Percentiles rank a stretch among this genome's conserved stretches.
These are phyloP conservation scores for Nannoperca australis DNA, from an alignment of 2,797 vertebrate genomes.

Conservation along the genomic window DNA sequence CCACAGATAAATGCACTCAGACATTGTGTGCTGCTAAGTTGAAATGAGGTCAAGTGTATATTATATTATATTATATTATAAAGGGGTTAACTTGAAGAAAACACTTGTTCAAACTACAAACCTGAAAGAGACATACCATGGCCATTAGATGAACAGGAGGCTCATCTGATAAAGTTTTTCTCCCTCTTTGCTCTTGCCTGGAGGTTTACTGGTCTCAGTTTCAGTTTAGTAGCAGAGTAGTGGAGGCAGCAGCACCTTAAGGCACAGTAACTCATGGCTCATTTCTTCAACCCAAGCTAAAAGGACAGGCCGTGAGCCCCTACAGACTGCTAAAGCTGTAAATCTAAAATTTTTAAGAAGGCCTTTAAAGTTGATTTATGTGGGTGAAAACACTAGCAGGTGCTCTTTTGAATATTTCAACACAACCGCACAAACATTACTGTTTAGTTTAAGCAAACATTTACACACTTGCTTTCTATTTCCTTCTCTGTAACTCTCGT, in stretches of 20 bases:
- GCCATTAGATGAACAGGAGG: not conserved
- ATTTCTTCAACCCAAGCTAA: too few species aligned
- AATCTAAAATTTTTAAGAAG: not conserved
- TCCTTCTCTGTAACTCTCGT: slow-evolving; percentile 11
- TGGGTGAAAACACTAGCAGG: slow-evolving; percentile 27
- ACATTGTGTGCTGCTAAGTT: not conserved
- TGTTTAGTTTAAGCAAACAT: slow-evolving; percentile 76
- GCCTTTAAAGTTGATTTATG: slow-evolving; percentile 16
- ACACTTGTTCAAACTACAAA: not conserved
- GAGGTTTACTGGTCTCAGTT: slow-evolving; percentile 54
- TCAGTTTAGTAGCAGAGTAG: slow-evolving; percentile 7
- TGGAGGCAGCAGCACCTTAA: not conserved
- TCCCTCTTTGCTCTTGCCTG: slow-evolving; percentile 38
- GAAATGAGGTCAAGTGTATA: not conserved
- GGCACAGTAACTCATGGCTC: too few species aligned
- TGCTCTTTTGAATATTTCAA: slow-evolving; percentile 64
- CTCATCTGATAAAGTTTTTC: not conserved
- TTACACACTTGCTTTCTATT: slow-evolving; percentile 48
- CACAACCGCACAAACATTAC: slow-evolving; percentile 57
- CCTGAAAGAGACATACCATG: too few species aligned
- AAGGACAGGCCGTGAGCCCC: not conserved
- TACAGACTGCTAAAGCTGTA: not conserved
- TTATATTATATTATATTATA: too few species aligned
- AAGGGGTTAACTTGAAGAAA: not conserved
- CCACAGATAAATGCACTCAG: not conserved